Evolutionary conservation across 2,888 invertebrate species (phyloP), one percentile per base, ranked within the genome.

Genomic region (Sarcophaga rosellei): DNA sequence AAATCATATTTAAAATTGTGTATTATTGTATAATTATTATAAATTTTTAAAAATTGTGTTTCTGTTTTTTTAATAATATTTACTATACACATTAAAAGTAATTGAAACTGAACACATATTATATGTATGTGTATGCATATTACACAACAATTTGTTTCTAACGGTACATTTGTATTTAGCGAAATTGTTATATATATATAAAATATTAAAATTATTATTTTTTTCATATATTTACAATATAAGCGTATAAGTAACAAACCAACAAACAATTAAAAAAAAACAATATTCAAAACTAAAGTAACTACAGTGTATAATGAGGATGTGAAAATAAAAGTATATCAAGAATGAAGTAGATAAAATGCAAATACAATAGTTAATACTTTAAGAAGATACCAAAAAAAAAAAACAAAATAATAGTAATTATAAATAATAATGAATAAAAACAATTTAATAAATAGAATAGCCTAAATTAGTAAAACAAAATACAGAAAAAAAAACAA

Each of bases 121-220:
- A 15, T 15, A 53, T 15, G 35, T 35, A 35, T 4, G 1, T 53
- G n/a, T 45, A 23, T 3, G 8, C 20, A 61, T 20, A 61, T 61
- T 21, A 21, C 21, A 61, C 20, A 61, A n/a, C n/a, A 66, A 4
- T 72, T 82, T 82, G 82, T 77, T 82, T 84, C 59, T 65, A 23
- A 25, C 66, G 66, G 81, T 78, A 78, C 84, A 86, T 81, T 78
- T 66, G 45, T 78, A 75, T 86, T 86, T 84, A 84, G 81, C 70
- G 70, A 84, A 86, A 78, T 84, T 84, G 87, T 87, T 84, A 87
- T 85, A 83, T 79, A 81, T 82, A 82, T 62, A 81, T 61, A 69
- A 73, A 70, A 47, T 53, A 76, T 66, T 59, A 76, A 70, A 21
- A 75, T 70, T 62, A 69, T 68, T 75, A 70, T 84, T 87, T 84